phyloP scores from a whole-genome alignment of 2,888 invertebrate species.

The Lottia gigantea region DNA sequence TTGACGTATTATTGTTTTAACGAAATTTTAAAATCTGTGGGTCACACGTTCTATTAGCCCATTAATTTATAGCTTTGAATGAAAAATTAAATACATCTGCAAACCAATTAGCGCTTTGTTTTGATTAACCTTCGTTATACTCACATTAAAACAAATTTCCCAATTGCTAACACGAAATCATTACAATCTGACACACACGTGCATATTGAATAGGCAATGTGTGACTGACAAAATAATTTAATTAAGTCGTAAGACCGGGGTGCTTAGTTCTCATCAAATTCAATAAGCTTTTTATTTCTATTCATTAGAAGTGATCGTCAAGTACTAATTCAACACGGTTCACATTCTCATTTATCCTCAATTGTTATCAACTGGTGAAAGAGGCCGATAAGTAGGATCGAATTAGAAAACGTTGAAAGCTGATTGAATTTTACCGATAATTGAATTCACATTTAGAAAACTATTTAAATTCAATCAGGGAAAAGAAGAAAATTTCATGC shows the following conservation, averaged over 20 bases:
- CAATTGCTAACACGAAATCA: background rate
- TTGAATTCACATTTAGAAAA: conserved; percentile 24
- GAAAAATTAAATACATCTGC: background rate
- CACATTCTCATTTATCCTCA: background rate
- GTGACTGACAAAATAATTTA: conserved; percentile 8
- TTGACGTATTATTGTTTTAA: too few species aligned
- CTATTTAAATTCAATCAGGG: conserved; percentile 25
- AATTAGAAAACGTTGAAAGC: conserved; percentile 20
- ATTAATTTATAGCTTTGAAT: too few species aligned
- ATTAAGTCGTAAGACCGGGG: conserved; percentile 9
- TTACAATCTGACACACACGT: background rate
- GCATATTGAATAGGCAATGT: background rate
- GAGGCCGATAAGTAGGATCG: conserved; percentile 12
- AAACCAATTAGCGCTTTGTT: background rate
- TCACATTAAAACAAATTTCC: background rate
- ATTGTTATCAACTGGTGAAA: background rate
- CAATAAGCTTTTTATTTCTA: conserved; percentile 11
- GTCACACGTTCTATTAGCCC: too few species aligned
- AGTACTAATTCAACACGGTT: conserved; percentile 4
- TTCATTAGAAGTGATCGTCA: background rate
- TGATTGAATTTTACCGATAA: conserved; percentile 18
- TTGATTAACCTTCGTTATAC: background rate
- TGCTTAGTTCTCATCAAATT: conserved; percentile 8
- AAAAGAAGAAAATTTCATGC: conserved; percentile 19
- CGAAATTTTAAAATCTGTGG: too few species aligned